Conservation (phyloP, 2,888 invertebrate species). For the Cataglyphis rosenhaueri region DNA sequence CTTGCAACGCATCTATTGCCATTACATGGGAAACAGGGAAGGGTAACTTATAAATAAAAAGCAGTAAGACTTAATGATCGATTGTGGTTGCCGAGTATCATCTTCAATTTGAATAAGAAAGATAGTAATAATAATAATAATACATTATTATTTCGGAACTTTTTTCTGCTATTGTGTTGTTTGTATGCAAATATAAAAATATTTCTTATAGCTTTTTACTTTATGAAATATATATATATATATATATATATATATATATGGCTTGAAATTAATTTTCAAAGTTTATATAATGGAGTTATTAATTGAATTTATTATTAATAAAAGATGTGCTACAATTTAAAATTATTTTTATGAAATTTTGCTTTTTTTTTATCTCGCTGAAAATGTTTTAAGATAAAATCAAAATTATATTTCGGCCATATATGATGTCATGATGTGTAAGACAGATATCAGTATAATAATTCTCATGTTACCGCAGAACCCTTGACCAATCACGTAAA, state of each 20-base stretch:
- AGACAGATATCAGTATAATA: background rate
- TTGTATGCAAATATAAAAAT: background rate
- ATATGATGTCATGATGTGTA: background rate
- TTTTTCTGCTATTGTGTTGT: slow-evolving; percentile 50
- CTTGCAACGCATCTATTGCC: slow-evolving; percentile 76
- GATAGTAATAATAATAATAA: slow-evolving; percentile 67
- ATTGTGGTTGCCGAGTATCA: slow-evolving; percentile 27
- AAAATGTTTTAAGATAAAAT: slow-evolving; percentile 3
- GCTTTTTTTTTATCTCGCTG: background rate
- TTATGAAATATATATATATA: background rate
- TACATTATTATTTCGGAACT: slow-evolving; percentile 70
- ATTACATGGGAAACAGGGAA: slow-evolving; percentile 70
- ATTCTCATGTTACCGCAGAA: background rate
- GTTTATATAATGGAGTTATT: background rate
- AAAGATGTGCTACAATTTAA: background rate
- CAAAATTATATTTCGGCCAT: background rate
- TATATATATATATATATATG: background rate
- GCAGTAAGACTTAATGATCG: slow-evolving; percentile 57
- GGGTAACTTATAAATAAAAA: slow-evolving; percentile 81
- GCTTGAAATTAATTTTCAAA: background rate
- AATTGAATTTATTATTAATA: background rate
- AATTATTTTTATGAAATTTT: background rate
- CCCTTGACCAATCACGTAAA: background rate
- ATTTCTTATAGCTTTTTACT: background rate
- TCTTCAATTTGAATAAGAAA: slow-evolving; percentile 38